These are phyloP conservation scores for Centropus unirufus DNA, from an alignment of 2,113 vertebrate species.

Conservation along the genomic window DNA sequence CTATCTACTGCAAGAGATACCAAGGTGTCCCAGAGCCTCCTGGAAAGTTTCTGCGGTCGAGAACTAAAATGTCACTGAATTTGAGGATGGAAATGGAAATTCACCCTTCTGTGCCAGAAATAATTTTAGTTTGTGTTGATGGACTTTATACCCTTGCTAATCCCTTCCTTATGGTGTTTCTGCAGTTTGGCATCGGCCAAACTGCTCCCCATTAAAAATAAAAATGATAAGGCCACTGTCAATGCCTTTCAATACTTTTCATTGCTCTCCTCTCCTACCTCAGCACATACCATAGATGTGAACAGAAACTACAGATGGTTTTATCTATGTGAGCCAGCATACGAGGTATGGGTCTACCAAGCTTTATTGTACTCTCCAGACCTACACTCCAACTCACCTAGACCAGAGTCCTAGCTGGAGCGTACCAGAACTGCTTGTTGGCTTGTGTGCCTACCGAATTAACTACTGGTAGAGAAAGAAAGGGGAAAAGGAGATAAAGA, in stretches of 20 bases:
- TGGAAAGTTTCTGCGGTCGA: accelerated
- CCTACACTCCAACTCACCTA: neutral
- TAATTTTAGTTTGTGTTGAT: neutral
- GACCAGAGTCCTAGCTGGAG: neutral
- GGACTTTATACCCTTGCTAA: neutral
- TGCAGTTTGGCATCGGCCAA: neutral
- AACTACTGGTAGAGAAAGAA: neutral
- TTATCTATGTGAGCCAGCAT: neutral
- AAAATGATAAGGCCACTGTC: neutral
- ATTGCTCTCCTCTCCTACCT: neutral
- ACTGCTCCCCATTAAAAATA: neutral
- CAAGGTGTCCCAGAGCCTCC: neutral
- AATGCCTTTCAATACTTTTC: neutral
- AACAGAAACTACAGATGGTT: neutral
- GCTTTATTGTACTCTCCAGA: neutral
- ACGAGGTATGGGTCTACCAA: neutral
- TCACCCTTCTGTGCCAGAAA: neutral
- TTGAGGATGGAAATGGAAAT: neutral
- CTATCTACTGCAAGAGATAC: neutral
- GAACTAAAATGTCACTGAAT: neutral
- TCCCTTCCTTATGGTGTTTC: neutral
- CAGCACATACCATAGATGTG: neutral
- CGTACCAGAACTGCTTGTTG: neutral
- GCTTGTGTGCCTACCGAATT: neutral
- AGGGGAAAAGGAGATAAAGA: neutral